Base-by-base conservation (phyloP, 2,797 vertebrate genomes). In the Sebastes trivittatus region DNA sequence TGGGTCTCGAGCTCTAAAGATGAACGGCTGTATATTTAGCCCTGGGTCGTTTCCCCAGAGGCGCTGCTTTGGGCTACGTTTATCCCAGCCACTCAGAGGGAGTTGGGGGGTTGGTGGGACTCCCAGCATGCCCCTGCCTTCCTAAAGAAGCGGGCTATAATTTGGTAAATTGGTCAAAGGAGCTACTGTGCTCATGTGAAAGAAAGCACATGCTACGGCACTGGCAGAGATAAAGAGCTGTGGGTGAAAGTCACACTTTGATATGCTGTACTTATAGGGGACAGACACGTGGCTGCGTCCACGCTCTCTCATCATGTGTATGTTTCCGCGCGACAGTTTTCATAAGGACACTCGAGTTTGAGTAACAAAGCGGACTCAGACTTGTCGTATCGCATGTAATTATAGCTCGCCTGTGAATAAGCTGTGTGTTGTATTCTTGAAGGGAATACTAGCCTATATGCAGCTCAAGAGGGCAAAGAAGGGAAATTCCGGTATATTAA, bases 11-110 rank as follows among this genome's bases (percentile, higher is more conserved):
- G 73, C 82, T 78, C 56, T 60, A 42, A 85, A 90, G 85, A 84
- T 78, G 80, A 74, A 72, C 72, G 13, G 72, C 81, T 81, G 72
- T 93, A 93, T 92, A 92, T 94, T 93, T 94, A 94, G 90, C 85
- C 76, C 82, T 36, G 61, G 83, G 86, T 84, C 87, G 66, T 91
- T 93, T 87, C 85, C 82, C 81, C 16, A 62, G 79, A 89, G 83
- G 55, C 74, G 69, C 62, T 54, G 81, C 80, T 73, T 8, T 36
- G 25, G 71, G 71, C 71, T 76, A 62, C 34, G 72, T 86, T 83
- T 72, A 70, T 76, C 72, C 82, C 64, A 7, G 13, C 79, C 32
- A 5, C 80, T 66, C 64, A 36, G 46, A 69, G 18, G 3, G 18
- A 18, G 16, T 16, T 16, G 42, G 6, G 42, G 42, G 42, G 46